These are phyloP conservation scores for Batillaria attramentaria DNA, from an alignment of 1,140 invertebrate species.

Conservation along the genomic window DNA sequence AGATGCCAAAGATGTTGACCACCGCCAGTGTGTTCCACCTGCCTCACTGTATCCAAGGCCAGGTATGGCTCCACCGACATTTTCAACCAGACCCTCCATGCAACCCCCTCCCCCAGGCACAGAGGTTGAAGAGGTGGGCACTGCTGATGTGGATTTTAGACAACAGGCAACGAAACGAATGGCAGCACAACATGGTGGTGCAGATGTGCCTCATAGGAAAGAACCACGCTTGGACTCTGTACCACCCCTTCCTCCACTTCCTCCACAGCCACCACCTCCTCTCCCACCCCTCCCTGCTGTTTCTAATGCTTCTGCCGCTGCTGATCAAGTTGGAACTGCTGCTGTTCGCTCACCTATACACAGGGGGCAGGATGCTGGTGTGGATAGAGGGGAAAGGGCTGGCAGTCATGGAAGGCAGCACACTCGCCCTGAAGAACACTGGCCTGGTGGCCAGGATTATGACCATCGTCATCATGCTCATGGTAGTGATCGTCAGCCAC, in stretches of 20 bases:
- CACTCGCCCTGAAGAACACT: background rate
- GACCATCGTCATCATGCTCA: background rate
- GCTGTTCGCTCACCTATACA: too few species aligned
- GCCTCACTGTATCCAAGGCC: background rate
- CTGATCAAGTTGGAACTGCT: too few species aligned
- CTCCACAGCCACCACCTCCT: slow-evolving; percentile 34
- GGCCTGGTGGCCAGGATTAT: background rate
- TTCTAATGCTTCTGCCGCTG: slow-evolving; percentile 16
- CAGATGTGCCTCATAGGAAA: background rate
- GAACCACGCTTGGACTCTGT: background rate
- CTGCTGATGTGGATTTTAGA: slow-evolving; percentile 33
- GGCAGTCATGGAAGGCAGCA: too few species aligned
- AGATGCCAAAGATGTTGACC: slow-evolving; percentile 19
- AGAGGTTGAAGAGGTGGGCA: background rate
- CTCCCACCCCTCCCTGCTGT: slow-evolving; percentile 22
- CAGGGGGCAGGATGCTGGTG: background rate
- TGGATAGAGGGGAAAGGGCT: background rate
- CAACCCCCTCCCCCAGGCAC: slow-evolving; percentile 43
- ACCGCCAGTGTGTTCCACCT: slow-evolving; percentile 12
- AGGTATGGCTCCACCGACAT: background rate
- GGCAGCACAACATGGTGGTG: background rate
- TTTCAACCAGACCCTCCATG: background rate
- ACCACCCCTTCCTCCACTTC: slow-evolving; percentile 35
- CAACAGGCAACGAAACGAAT: background rate
- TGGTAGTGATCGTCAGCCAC: background rate